phyloP scores from a whole-genome alignment of 2,113 vertebrate genomes.

The Furnarius figulus region DNA sequence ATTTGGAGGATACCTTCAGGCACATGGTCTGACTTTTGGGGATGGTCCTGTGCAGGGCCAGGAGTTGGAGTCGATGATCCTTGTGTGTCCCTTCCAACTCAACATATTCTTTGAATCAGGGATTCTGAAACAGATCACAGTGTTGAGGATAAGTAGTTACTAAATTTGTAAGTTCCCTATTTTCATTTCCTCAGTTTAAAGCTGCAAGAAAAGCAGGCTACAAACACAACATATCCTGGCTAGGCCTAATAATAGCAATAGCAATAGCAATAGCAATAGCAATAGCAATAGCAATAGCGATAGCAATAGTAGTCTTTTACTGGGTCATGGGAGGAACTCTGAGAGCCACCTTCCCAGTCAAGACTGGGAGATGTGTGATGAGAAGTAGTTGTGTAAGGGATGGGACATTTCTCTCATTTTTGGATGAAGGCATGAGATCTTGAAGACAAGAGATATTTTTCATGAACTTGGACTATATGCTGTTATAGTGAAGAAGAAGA shows the following conservation, averaged over 20 bases:
- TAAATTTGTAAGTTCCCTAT: not conserved
- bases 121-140: not conserved
- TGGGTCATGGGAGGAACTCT: not conserved
- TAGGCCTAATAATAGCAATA: not conserved
- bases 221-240: not conserved
- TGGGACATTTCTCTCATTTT: not conserved
- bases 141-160: not conserved
- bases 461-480: not conserved
- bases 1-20: too few species aligned
- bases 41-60: too few species aligned
- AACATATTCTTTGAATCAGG: too few species aligned
- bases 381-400: not conserved
- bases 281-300: too few species aligned
- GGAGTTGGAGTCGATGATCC: too few species aligned
- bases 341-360: not conserved
- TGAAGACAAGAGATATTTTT: not conserved
- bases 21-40: too few species aligned
- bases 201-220: not conserved
- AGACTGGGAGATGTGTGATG: rapidly evolving
- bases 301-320: not conserved
- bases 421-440: not conserved
- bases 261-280: too few species aligned
- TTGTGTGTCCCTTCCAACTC: too few species aligned
- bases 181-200: not conserved
- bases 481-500: not conserved